Base-by-base conservation (phyloP, 2,797 vertebrate species). In the Epinephelus awoara region DNA sequence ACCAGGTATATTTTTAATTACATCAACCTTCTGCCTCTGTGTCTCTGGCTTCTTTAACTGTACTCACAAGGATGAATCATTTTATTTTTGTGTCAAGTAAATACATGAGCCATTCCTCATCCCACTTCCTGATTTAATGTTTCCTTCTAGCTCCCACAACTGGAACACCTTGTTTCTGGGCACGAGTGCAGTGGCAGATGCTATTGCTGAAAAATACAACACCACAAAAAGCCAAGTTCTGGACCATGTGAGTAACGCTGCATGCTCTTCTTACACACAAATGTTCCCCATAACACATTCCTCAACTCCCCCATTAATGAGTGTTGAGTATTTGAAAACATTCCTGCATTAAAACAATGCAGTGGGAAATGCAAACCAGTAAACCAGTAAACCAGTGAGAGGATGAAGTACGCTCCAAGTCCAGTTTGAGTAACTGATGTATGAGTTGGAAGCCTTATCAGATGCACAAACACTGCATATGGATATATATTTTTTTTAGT, bases 131-230 rank as follows among this genome's bases (percentile, higher is more conserved):
- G 9, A 62, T n/a, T 38, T 10, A 17, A 15, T 73, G 17, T 25
- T 57, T 71, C 27, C 75, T 46, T 89, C 4, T 70, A 99, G 98
- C 88, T 97, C 97, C 64, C 97, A 99, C 93, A 99, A 99, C 91
- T 99, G 98, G 98, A 99, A 99, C 86, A 85, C 96, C 0, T 87
- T 99, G 71, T 99, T 99, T 80, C 92, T 99, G 93, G 98, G 97
- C 4, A 98, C 96, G 0, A 99, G 96, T 0, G 96, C 98, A 0
- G 97, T 99, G 80, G 98, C 98, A 0, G 98, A 99, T 11, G 96
- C 95, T 67, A 97, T 99, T 2, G 98, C 98, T 49, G 95, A 97
- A 79, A 99, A 98, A 91, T 99, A 99, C 95, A 97, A 94, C 0
- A 96, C 97, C 47, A 96, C 96, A 57, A 99, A 99, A 94, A 98